Percentiles rank a stretch among this genome's conserved stretches.
Conservation (phyloP, 2,797 vertebrate genomes). For the Argentina silus region DNA sequence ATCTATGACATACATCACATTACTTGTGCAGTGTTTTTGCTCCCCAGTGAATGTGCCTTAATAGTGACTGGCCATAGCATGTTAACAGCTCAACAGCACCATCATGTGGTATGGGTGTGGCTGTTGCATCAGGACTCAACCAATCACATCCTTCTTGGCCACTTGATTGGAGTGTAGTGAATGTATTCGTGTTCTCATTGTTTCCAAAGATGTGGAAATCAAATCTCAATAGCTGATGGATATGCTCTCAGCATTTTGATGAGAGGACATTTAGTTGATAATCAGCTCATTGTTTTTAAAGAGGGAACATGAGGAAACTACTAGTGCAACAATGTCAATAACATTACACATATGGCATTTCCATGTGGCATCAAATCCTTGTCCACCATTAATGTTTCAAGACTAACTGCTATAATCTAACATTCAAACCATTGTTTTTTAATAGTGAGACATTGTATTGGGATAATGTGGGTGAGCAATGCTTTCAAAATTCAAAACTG, state of each 20-base stretch:
- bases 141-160: too few relatives aligned
- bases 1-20: conserved; percentile 26
- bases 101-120: conserved; percentile 47
- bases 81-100: conserved; percentile 58
- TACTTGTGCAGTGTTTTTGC: conserved; percentile 47
- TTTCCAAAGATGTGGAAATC: too few relatives aligned
- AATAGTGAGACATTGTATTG: background rate
- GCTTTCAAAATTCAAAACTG: background rate
- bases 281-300: conserved; percentile 60
- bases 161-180: too few relatives aligned
- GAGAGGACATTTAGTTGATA: conserved; percentile 60
- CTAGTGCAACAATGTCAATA: conserved; percentile 47
- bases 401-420: too few relatives aligned
- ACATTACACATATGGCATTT: conserved; percentile 30
- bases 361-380: background rate
- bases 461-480: background rate
- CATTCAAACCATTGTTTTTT: background rate
- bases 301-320: conserved; percentile 56
- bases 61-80: background rate
- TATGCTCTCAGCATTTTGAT: conserved; percentile 45
- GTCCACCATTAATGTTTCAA: background rate
- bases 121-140: conserved; percentile 9
- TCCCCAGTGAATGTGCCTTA: conserved; percentile 20
- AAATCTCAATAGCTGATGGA: conserved; percentile 50
- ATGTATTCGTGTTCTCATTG: too few relatives aligned